Base-by-base conservation (phyloP, 1,140 invertebrate genomes). In the Drosophila busckii region DNA sequence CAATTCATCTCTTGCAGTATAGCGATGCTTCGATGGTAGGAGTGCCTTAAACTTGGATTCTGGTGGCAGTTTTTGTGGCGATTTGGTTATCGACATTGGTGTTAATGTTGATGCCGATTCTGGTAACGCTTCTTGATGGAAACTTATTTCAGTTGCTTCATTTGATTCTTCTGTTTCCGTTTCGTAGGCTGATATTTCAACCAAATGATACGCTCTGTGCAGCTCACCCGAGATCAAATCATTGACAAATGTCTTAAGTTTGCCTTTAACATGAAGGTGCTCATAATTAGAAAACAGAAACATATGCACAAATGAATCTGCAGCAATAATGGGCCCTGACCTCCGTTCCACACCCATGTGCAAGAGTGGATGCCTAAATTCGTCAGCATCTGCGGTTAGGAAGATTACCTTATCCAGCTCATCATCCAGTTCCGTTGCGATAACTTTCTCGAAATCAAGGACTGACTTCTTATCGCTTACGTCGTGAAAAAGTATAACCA, bases 231-330 rank as follows among this genome's bases (percentile, higher is more conserved):
- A 20, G 8, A 13, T 22, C 2, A 71, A 13, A 2, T 40, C 13
- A 0, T 12, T 7, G 1, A 82, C 31, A 12, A 75, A 82, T 9
- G 48, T 0, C 15, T 70, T 31, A 4, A 82, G 23, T 2, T 22
- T 26, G 4, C 65, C 65, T 0, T 75, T 69, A 1, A 17, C 26
- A 8, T 62, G 25, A 6, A 82, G 58, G 6, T 82, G 40, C n/a
- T 58, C 4, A 31, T 34, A 82, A 0, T 17, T 46, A 1, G 42
- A 46, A 35, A 82, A 75, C 0, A 22, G 4, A 34, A 31, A 82
- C 60, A 82, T 82, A 31, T 70, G 75, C 0, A 8, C 6, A 7
- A 75, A 66, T 0, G 69, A 70, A 10, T 82, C 75, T 0, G 75
- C 35, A 15, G 41, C 55, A 6, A 82, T 62, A 0, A 82, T 0